These are phyloP conservation scores for Rotaria sp. DNA, from an alignment of 2,888 invertebrate genomes.

Conservation along the genomic window DNA sequence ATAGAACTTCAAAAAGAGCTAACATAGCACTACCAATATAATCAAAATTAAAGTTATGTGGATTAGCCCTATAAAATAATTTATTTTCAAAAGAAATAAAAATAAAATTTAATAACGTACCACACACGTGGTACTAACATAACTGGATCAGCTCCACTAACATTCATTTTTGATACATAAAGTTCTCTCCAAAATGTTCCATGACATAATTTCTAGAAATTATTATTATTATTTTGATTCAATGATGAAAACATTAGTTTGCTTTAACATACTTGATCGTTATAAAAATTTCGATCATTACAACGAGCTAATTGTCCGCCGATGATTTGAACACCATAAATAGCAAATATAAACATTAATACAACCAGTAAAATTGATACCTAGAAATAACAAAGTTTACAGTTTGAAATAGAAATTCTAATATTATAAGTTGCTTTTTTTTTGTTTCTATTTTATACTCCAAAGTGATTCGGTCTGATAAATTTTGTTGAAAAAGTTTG, in stretches of 20 bases:
- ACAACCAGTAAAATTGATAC: slow-evolving; percentile 82
- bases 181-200: slow-evolving; percentile 85
- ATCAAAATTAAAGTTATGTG: slow-evolving; percentile 95
- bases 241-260: slow-evolving; percentile 68
- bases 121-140: slow-evolving; percentile 92
- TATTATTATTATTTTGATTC: slow-evolving; percentile 48
- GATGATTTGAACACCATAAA: slow-evolving; percentile 93
- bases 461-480: too few relatives aligned
- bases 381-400: too few relatives aligned
- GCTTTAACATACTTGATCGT: slow-evolving; percentile 61
- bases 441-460: too few relatives aligned
- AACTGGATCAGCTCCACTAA: slow-evolving; percentile 80
- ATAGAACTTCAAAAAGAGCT: slow-evolving; percentile 88
- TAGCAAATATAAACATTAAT: slow-evolving; percentile 97
- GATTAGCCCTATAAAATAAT: slow-evolving; percentile 68
- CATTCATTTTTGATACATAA: slow-evolving; percentile 94
- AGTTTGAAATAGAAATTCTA: too few relatives aligned
- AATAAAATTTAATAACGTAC: background rate
- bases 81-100: slow-evolving; percentile 57
- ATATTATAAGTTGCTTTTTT: too few relatives aligned
- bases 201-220: background rate
- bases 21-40: slow-evolving; percentile 97
- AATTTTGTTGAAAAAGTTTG: too few relatives aligned
- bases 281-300: slow-evolving; percentile 75
- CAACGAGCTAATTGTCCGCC: slow-evolving; percentile 90